Evolutionary conservation across 1,140 invertebrate genomes (phyloP), one percentile per base, ranked within the genome.

Genomic region (Drosophila insularis): DNA sequence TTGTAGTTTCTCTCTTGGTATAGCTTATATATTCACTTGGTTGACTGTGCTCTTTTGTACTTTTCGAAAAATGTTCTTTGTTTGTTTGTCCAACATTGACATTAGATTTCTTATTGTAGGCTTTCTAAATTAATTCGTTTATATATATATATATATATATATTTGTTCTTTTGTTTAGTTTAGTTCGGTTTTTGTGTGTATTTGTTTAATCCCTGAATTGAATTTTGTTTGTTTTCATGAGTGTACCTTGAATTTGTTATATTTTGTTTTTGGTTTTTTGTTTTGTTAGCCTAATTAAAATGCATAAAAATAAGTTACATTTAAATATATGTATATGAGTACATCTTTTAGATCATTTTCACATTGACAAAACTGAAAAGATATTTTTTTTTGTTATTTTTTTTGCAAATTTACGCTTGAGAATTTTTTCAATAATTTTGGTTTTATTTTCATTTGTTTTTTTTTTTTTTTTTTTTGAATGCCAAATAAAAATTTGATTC

Each of bases 201-300:
- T 68, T 46, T 58, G 53, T 76, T 68, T 84, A 89, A 91, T 91
- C 90, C 90, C 90, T 91, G 90, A 91, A 91, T 87, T 60, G 53
- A 89, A 90, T 91, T 91, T 91, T 91, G 90, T 80, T 89, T 86
- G 68, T 90, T 58, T 66, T 84, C 70, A 68, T 89, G 84, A 74
- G 69, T 79, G 72, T 63, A 69, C 61, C 17, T 80, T 78, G 61
- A 73, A 69, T 80, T 84, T 70, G 65, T 87, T 87, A 66, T 37
- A 67, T 80, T 58, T 65, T 46, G 0, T 50, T 50, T 19, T 58
- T 58, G 1, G 1, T 37, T 37, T 37, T 58, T 27, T 35, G 11
- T 78, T 73, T 68, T 74, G 75, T 80, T 89, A 89, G 77, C 84
- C 85, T 89, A 89, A 84, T 89, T 87, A 87, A 89, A 80, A 89